Evolutionary conservation across 2,797 vertebrate genomes (phyloP), one percentile per base, ranked within the genome.

Genomic region (Alectoris magna): DNA sequence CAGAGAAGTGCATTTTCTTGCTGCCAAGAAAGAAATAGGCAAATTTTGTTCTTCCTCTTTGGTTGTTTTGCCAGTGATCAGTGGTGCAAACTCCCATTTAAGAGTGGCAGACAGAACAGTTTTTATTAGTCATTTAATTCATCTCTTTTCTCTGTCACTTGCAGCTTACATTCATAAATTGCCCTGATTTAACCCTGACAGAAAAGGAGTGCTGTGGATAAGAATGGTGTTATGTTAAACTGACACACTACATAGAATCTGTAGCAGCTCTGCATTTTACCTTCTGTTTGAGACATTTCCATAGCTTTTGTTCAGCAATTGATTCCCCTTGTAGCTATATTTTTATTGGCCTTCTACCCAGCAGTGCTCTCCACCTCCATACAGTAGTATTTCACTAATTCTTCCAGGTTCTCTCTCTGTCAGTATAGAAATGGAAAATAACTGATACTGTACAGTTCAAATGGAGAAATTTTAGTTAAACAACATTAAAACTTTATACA

Each of bases 1-100:
- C 43, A 24, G 38, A 38, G 53, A 92, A 83, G 74, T 11, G 43
- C 7, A 16, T 59, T 94, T 84, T 91, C 70, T 95, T 86, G 68
- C 83, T 91, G 86, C 90, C 80, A 71, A 91, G 69, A 80, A 62
- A n/a, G 70, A 90, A 95, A 96, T 70, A 95, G 90, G 60, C 53
- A 59, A 17, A 13, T 81, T 88, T 95, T 97, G 91, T 97, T 90
- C 39, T 63, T 48, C 58, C n/a, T 88, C 51, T 93, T 77, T 26
- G 34, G 56, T 68, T 81, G 46, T 86, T 84, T 74, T 91, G 74
- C 22, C 51, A 64, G 66, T 53, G 39, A 80, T 82, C 80, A 27
- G 4, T 79, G 68, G 66, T 5, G 19, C 59, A 67, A 82, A 70
- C 12, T 48, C 14, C 22, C 36, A 16, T 72, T 59, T 27, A 56